These are phyloP conservation scores for Panonychus citri DNA, from an alignment of 1,140 invertebrate genomes.

Conservation along the genomic window DNA sequence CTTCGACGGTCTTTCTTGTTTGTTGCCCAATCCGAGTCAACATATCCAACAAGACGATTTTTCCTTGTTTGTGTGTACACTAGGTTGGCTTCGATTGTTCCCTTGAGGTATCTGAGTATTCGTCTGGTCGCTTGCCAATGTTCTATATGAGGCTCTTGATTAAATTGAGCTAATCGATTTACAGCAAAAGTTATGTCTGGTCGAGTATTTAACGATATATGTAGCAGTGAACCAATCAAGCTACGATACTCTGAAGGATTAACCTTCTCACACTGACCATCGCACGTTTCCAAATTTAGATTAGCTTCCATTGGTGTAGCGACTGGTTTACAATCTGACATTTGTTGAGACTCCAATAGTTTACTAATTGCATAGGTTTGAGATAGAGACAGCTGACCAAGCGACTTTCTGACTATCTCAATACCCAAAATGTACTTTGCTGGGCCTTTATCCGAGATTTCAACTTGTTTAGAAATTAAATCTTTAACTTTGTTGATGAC, in stretches of 20 bases:
- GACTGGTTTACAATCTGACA: slow-evolving; percentile 7
- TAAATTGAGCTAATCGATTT: slow-evolving; percentile 24
- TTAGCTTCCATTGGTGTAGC: background rate
- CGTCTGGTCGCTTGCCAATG: slow-evolving; percentile 25
- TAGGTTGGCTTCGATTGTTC: slow-evolving; percentile 16
- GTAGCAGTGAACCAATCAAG: slow-evolving; percentile 19
- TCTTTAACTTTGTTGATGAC: background rate
- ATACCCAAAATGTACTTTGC: slow-evolving; percentile 1
- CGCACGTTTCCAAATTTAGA: background rate
- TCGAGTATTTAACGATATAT: slow-evolving; percentile 21
- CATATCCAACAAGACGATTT: slow-evolving; percentile 10
- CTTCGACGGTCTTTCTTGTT: slow-evolving; percentile 18
- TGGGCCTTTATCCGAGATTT: background rate
- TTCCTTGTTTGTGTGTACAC: too few species aligned
- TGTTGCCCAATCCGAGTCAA: slow-evolving; percentile 23
- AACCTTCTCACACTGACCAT: too few species aligned
- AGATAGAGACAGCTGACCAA: slow-evolving; percentile 2
- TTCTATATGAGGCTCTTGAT: slow-evolving; percentile 16
- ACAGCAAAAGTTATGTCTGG: slow-evolving; percentile 27
- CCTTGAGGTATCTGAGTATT: slow-evolving; percentile 24
- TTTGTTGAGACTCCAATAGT: slow-evolving; percentile 10
- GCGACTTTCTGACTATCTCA: background rate
- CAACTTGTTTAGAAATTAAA: slow-evolving; percentile 2
- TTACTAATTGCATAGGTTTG: slow-evolving; percentile 1
- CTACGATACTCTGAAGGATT: background rate